Percentiles rank a stretch among this genome's conserved stretches.
Conservation (phyloP, 2,797 vertebrate genomes). For the Naso thynnoides region DNA sequence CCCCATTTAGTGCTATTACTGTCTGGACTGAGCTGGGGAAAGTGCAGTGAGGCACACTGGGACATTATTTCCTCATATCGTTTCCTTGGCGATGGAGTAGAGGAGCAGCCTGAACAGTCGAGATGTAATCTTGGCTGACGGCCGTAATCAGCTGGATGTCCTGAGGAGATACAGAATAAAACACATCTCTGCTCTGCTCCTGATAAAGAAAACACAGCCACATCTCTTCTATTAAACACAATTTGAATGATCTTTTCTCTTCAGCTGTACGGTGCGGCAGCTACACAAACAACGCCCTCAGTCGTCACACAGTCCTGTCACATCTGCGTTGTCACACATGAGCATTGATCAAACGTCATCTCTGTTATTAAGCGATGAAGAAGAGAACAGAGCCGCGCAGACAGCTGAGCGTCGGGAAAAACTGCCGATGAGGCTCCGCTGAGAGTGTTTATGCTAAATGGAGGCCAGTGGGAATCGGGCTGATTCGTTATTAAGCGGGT, state of each 20-base stretch:
- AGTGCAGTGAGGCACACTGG: conserved; percentile 33
- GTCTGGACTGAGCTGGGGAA: conserved; percentile 30
- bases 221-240: conserved; percentile 39
- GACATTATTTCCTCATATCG: conserved; percentile 36
- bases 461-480: conserved; percentile 46
- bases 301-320: conserved; percentile 16
- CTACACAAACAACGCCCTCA: conserved; percentile 36
- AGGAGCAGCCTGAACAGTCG: conserved; percentile 44
- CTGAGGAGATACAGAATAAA: conserved; percentile 31
- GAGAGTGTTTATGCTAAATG: conserved; percentile 49
- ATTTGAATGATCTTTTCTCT: conserved; percentile 49
- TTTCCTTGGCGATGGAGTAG: conserved; percentile 55
- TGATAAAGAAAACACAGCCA: conserved; percentile 45
- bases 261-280: conserved; percentile 43
- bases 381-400: conserved; percentile 26
- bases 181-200: conserved; percentile 31
- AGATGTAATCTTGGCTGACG: conserved; percentile 60
- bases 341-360: conserved; percentile 36
- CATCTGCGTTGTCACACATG: conserved; percentile 22
- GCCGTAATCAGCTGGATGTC: conserved; percentile 61
- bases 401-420: conserved; percentile 48
- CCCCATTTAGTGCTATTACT: conserved; percentile 29
- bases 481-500: conserved; percentile 76
- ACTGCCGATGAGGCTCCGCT: conserved; percentile 39
- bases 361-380: conserved; percentile 49